Percentiles rank a stretch among this genome's conserved stretches.
These are phyloP conservation scores for Sylvilagus floridanus DNA, from an alignment of 2,797 vertebrate genomes.

Conservation along the genomic window DNA sequence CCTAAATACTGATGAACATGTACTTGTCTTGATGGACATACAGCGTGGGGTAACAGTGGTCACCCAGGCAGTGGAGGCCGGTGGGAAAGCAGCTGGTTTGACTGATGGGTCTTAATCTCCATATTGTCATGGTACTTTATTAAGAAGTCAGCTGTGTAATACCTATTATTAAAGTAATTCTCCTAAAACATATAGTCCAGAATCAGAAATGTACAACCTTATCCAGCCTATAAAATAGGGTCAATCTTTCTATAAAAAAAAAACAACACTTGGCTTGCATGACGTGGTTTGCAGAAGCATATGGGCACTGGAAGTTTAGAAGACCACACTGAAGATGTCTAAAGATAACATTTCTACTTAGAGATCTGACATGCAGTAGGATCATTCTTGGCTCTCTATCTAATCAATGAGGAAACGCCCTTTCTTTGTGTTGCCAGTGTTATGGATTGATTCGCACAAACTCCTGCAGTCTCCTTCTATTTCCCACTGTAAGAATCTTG, in stretches of 20 bases:
- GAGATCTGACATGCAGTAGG: slow-evolving; percentile 20
- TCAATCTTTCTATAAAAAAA: neutral
- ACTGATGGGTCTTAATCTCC: slow-evolving; percentile 37
- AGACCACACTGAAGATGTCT: slow-evolving; percentile 16
- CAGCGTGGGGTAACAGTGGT: neutral
- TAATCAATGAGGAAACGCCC: slow-evolving; percentile 38
- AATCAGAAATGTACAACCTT: neutral
- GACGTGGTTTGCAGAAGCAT: slow-evolving; percentile 11
- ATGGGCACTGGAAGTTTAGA: slow-evolving; percentile 47
- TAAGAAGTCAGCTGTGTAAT: neutral
- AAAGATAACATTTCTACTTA: slow-evolving; percentile 68
- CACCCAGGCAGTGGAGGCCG: neutral
- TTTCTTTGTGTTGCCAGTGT: neutral
- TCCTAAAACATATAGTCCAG: neutral
- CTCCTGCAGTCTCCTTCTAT: neutral
- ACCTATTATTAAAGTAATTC: slow-evolving; percentile 44
- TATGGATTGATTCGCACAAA: slow-evolving; percentile 9
- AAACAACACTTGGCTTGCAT: neutral
- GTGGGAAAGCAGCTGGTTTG: neutral
- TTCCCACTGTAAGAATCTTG: neutral
- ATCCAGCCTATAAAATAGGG: neutral
- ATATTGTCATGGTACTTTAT: slow-evolving; percentile 28
- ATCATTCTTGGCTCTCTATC: slow-evolving; percentile 29
- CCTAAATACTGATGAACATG: neutral
- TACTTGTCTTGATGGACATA: neutral